Evolutionary conservation across 2,888 invertebrate species (phyloP), one percentile per base, ranked within the genome.

Genomic region (Camponotus fellah): DNA sequence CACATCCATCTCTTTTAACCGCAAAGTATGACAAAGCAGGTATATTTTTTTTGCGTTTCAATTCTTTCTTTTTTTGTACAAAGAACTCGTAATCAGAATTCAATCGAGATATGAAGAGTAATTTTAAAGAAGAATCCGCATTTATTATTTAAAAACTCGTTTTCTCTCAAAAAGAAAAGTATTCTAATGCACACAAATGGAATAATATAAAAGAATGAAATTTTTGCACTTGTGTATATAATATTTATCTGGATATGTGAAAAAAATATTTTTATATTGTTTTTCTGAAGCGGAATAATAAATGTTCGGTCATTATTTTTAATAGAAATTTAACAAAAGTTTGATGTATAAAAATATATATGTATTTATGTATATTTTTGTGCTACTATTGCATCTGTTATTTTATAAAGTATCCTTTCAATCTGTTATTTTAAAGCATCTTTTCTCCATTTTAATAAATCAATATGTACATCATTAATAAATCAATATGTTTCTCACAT

Each of bases 1-100:
- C 56, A 56, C 66, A 66, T 43, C 26, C 40, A 77, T 77, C 66
- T 76, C 75, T 26, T 77, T 77, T 56, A 77, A 14, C 56, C 40
- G 40, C 26, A 12, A 53, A 66, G 56, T 43, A 68, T 77, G 68
- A 77, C n/a, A n/a, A 40, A 37, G 56, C 26, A 76, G 2, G n/a
- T n/a, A 0, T 37, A 40, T 32, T 68, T 77, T 77, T 66, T 53
- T 17, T 4, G 12, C 5, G 1, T 0, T 5, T 53, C 32, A 17
- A 34, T 43, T 43, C 4, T 43, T 4, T 32, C 65, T 21, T 65
- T 26, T 46, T 75, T 1, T 37, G 4, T 5, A 21, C 12, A n/a
- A 17, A 14, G 8, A 37, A 40, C 12, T n/a, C 3, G 6, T 53
- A 64, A 64, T 10, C 9, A 46, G 14, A 76, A 26, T 37, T 49